A percentile compares a stretch with the other conserved stretches of the same genome.
These are phyloP conservation scores for Nephrotoma flavescens DNA, from an alignment of 2,888 invertebrate species.

Conservation along the genomic window DNA sequence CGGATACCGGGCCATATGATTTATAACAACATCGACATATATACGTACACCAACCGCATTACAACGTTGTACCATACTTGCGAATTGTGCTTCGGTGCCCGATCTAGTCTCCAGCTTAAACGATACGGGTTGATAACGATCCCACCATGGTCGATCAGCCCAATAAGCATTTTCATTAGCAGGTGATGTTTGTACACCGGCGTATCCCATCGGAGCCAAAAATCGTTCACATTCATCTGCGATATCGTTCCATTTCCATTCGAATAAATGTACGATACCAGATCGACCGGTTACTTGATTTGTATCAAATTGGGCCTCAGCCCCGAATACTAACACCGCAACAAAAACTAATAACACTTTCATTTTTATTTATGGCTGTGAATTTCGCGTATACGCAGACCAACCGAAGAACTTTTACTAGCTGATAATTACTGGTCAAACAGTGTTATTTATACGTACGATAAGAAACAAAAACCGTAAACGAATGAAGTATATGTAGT, in stretches of 20 bases:
- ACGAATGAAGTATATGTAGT: no score
- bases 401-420: not conserved
- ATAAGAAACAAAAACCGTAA: not conserved
- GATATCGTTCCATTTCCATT: conserved; percentile 73
- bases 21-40: conserved; percentile 69
- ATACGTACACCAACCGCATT: conserved; percentile 68
- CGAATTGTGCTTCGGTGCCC: conserved; percentile 54
- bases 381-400: not conserved
- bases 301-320: conserved; percentile 27
- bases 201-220: conserved; percentile 56
- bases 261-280: conserved; percentile 51
- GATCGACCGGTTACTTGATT: conserved; percentile 33
- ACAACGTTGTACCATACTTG: conserved; percentile 62
- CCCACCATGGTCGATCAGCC: conserved; percentile 66
- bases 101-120: conserved; percentile 58
- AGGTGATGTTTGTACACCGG: conserved; percentile 44
- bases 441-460: not conserved
- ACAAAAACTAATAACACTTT: not conserved
- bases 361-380: not conserved
- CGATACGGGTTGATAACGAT: conserved; percentile 76
- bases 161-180: conserved; percentile 25
- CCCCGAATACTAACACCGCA: conserved; percentile 10
- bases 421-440: not conserved
- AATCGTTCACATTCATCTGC: conserved; percentile 67
- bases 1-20: conserved; percentile 59